Conservation (phyloP, 2,113 vertebrate genomes). For the Pteruthius melanotis region DNA sequence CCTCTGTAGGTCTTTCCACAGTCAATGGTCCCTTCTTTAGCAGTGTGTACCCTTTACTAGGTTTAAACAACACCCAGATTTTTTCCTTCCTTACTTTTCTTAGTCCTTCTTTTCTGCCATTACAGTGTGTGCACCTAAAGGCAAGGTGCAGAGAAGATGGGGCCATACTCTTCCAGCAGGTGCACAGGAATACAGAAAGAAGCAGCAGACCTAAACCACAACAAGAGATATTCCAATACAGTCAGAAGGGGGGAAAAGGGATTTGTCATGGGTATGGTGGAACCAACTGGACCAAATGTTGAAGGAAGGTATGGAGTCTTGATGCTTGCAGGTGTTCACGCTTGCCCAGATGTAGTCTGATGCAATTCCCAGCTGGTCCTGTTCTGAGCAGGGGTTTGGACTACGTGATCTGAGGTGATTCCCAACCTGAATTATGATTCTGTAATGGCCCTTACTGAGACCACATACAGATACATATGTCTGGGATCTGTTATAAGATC, state of each 20-base stretch:
- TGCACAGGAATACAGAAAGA: not conserved
- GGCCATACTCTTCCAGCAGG: not conserved
- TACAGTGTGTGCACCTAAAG: not conserved
- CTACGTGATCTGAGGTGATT: not conserved
- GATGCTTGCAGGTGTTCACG: not conserved
- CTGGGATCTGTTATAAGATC: not conserved
- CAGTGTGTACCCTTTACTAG: not conserved
- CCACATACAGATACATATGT: not conserved
- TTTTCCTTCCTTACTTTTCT: not conserved
- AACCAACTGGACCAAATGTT: not conserved
- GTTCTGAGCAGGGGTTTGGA: not conserved
- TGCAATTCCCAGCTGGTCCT: not conserved
- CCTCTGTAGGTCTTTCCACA: not conserved
- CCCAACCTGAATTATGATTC: not conserved
- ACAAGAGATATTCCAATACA: not conserved
- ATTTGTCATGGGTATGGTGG: not conserved
- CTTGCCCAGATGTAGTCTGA: not conserved
- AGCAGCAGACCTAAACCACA: not conserved
- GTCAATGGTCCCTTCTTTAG: not conserved
- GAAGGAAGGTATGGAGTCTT: not conserved
- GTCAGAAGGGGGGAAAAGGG: rapidly evolving
- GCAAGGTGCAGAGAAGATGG: not conserved
- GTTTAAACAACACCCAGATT: not conserved
- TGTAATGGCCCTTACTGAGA: not conserved
- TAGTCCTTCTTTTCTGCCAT: not conserved